phyloP scores from a whole-genome alignment of 2,797 vertebrate species.

The Gymnoscopelus microlampas region DNA sequence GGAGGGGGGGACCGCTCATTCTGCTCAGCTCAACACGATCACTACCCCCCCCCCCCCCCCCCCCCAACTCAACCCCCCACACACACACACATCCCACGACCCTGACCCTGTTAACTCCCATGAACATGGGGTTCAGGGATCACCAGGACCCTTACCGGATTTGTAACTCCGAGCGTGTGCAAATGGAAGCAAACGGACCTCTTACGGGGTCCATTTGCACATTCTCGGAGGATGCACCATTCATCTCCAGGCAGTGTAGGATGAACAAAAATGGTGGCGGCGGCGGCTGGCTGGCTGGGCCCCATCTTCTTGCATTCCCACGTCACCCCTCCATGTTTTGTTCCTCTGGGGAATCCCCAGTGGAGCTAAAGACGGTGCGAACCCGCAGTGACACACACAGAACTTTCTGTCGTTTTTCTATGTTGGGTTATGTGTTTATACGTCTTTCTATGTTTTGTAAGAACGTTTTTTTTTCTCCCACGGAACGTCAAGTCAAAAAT shows the following conservation, averaged over 20 bases:
- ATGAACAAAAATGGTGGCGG: background rate
- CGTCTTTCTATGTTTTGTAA: slow-evolving; percentile 74
- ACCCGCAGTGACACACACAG: slow-evolving; percentile 43
- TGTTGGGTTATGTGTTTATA: slow-evolving; percentile 63
- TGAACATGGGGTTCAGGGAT: background rate
- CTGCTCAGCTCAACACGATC: too few relatives aligned
- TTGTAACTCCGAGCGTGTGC: background rate
- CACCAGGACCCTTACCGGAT: background rate
- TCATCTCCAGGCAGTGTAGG: background rate
- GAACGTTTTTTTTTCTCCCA: slow-evolving; percentile 66
- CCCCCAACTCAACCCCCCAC: too few relatives aligned
- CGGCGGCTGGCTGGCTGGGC: too few relatives aligned
- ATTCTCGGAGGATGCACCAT: background rate
- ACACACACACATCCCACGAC: background rate
- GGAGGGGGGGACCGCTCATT: too few relatives aligned
- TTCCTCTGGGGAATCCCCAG: slow-evolving; percentile 41
- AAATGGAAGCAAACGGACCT: background rate
- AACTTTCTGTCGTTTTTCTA: slow-evolving; percentile 46
- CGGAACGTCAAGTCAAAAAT: slow-evolving; percentile 53
- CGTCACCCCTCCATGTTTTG: too few relatives aligned
- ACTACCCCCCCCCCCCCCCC: too few relatives aligned
- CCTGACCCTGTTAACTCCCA: background rate
- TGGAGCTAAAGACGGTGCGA: slow-evolving; percentile 74
- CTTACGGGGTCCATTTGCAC: background rate
- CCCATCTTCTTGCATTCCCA: too few relatives aligned